Percentiles rank a stretch among this genome's conserved stretches.
Conservation (phyloP, 92 coral and sea anemone species). For the Heliopora coerulea region DNA sequence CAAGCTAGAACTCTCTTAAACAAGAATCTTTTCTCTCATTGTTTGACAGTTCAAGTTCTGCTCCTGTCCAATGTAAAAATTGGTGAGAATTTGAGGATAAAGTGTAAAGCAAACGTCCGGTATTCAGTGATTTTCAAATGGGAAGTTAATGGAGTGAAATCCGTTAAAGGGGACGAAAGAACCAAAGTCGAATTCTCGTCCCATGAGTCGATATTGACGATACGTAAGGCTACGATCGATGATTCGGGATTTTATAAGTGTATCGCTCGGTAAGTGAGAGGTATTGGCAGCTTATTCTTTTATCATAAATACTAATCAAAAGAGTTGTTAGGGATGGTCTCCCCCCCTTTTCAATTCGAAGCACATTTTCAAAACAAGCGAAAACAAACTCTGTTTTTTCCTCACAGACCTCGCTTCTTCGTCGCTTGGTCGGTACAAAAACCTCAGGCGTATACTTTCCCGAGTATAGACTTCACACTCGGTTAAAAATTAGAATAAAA, state of each 20-base stretch:
- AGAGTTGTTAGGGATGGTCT: too few species aligned
- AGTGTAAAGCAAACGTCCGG: slow-evolving; percentile 9
- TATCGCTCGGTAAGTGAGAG: slow-evolving; percentile 39
- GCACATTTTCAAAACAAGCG: too few species aligned
- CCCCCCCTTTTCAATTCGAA: too few species aligned
- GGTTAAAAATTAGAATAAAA: too few species aligned
- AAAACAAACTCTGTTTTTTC: too few species aligned
- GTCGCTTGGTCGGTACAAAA: too few species aligned
- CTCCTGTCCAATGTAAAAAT: background rate
- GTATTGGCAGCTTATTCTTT: too few species aligned
- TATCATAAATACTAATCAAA: too few species aligned
- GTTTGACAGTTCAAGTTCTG: background rate
- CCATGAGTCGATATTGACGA: slow-evolving; percentile 24
- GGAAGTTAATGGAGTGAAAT: slow-evolving; percentile 14
- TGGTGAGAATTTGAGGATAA: background rate
- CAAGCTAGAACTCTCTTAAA: too few species aligned
- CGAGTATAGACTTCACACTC: too few species aligned
- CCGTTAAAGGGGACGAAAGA: slow-evolving; percentile 34
- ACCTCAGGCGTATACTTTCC: too few species aligned
- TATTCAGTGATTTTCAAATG: slow-evolving; percentile 25
- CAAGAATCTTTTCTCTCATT: background rate
- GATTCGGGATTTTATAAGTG: slow-evolving; percentile 48
- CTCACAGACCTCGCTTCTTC: too few species aligned
- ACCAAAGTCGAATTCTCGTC: slow-evolving; percentile 17
- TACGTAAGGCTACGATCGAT: slow-evolving; percentile 21